These are phyloP conservation scores for Dysidea cf. avara DNA, from an alignment of 37 sponge, comb jelly and placozoan genomes.

Conservation along the genomic window DNA sequence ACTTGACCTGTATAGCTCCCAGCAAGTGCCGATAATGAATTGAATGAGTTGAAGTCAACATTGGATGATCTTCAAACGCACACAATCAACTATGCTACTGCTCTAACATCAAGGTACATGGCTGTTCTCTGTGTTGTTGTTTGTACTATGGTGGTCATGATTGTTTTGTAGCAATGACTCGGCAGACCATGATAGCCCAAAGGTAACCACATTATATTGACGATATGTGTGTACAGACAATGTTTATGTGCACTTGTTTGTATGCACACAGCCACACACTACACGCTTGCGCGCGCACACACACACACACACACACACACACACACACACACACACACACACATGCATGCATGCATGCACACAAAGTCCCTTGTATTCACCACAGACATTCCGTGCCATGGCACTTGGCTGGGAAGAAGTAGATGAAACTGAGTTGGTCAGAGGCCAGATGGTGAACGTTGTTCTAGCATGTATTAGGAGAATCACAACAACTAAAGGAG, in stretches of 20 bases:
- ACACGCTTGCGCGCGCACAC: too few relatives aligned
- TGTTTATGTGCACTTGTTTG: neutral
- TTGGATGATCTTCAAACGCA: too few relatives aligned
- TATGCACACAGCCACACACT: too few relatives aligned
- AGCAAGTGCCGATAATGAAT: too few relatives aligned
- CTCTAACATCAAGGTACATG: too few relatives aligned
- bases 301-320: slow-evolving; percentile 9
- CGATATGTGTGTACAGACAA: neutral
- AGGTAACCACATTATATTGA: neutral
- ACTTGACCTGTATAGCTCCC: too few relatives aligned
- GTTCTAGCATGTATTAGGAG: slow-evolving; percentile 43
- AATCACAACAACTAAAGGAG: slow-evolving; percentile 7
- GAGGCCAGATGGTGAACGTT: slow-evolving; percentile 61
- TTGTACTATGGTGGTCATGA: too few relatives aligned
- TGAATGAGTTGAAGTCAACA: too few relatives aligned
- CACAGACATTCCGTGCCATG: slow-evolving; percentile 22
- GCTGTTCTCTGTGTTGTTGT: too few relatives aligned
- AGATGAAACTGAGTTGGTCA: slow-evolving; percentile 38
- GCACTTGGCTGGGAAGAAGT: slow-evolving; percentile 32
- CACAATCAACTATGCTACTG: too few relatives aligned
- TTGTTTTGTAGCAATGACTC: too few relatives aligned
- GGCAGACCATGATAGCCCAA: too few relatives aligned
- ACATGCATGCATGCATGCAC: neutral
- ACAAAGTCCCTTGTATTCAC: neutral
- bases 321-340: neutral